Percentiles rank a stretch among this genome's conserved stretches.
These are phyloP conservation scores for Gallinago stenura DNA, from an alignment of 2,797 vertebrate genomes.

Conservation along the genomic window DNA sequence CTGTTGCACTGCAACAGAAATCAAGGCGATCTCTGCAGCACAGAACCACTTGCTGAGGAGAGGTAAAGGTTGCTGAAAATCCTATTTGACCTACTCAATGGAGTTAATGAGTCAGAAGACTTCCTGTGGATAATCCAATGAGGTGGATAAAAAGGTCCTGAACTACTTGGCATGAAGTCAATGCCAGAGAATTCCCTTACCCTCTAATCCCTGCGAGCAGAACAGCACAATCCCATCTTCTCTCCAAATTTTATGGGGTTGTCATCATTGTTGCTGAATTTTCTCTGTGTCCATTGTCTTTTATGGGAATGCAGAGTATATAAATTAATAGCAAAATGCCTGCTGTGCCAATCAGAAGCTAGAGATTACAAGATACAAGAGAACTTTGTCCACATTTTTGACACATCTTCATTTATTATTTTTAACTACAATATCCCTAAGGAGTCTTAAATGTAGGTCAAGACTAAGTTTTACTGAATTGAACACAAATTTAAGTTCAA, in stretches of 20 bases:
- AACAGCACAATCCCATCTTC: neutral
- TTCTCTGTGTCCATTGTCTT: neutral
- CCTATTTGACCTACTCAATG: conserved; percentile 63
- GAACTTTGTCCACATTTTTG: neutral
- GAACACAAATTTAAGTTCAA: neutral
- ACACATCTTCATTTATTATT: neutral
- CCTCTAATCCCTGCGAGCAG: neutral
- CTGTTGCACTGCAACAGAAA: neutral
- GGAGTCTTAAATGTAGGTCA: neutral
- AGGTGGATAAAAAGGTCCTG: conserved; percentile 71
- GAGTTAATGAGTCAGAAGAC: conserved; percentile 71
- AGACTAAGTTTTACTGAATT: neutral
- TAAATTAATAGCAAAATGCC: neutral
- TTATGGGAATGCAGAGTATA: neutral
- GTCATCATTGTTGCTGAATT: neutral
- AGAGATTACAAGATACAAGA: neutral
- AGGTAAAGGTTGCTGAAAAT: conserved; percentile 47
- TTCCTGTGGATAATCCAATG: conserved; percentile 73
- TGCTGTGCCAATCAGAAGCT: neutral
- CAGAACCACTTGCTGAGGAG: neutral
- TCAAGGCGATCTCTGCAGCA: neutral
- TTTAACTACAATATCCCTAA: neutral
- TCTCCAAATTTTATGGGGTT: neutral
- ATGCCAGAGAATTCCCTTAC: conserved; percentile 18
- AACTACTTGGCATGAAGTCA: conserved; percentile 59